Evolutionary conservation across 2,888 invertebrate genomes (phyloP), one percentile per base, ranked within the genome.

Genomic region (Drosophila lacicola): DNA sequence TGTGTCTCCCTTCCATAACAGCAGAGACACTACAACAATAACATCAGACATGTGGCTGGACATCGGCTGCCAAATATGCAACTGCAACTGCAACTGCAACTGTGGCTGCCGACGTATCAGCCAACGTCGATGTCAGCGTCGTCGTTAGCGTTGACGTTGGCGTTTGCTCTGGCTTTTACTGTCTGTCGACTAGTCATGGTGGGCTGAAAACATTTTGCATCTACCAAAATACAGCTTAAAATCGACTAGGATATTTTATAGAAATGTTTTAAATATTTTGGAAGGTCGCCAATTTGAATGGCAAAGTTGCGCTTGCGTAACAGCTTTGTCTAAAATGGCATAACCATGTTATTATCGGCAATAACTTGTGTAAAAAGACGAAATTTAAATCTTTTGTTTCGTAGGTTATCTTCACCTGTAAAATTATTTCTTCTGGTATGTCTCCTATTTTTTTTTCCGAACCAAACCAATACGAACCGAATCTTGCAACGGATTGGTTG

Each of bases 1-100:
- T 70, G 69, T 64, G 21, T 46, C 62, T 76, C 60, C 76, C 57
- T 58, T 47, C 70, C 64, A 58, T 53, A 50, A 41, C 34, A 42
- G 53, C 42, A 45, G 34, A 29, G 21, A 54, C 53, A 39, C 45
- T 8, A 33, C 50, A 41, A 50, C 55, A 65, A 25, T 62, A 45
- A 58, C 50, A 64, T 63, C 66, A 70, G 53, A 54, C 64, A 64
- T 65, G 41, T 41, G 50, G 58, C 53, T 46, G 29, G 53, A 42
- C 46, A 42, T 42, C 42, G 53, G 45, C 55, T 50, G 21, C 55
- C 54, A 74, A 71, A 56, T 53, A 71, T 60, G 50, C 63, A 60
- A 62, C 58, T 63, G 54, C 54, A 55, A 42, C 50, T 70, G 53
- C 72, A 70, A 39, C 67, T 63, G 65, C 58, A 57, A 46, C 41